Evolutionary conservation across 1,140 invertebrate genomes (phyloP), one percentile per base, ranked within the genome.

Genomic region (Leguminivora glycinivorella): DNA sequence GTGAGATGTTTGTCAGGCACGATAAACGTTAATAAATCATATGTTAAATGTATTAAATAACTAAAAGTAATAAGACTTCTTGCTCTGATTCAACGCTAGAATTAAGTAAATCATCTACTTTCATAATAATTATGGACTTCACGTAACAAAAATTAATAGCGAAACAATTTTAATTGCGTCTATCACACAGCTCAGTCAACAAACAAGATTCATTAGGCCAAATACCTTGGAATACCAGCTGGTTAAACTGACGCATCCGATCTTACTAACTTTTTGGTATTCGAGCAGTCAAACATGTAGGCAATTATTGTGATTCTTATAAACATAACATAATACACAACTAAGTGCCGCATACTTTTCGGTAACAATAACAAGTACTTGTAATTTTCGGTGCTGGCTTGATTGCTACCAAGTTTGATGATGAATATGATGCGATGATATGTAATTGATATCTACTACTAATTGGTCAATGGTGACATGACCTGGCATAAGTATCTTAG

Each of bases 221-320:
- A 43, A 43, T 67, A 43, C 29, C 66, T 67, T 43, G 31, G 19
- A 22, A 52, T 52, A n/a, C 47, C 47, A 52, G 47, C 47, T 52
- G 47, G 6, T 22, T 22, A 52, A 52, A 22, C 9, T 52, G 47
- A 52, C 17, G 17, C 47, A 52, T 52, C 47, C 47, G 47, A 22
- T 19, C 47, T 52, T 52, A 52, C 47, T 52, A 52, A 52, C 19
- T 52, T 22, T 52, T 52, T 10, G 47, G 17, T 22, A 52, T 52
- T 19, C 47, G 2, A 52, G 43, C n/a, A n/a, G 7, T 9, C 19
- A 52, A 52, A 52, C 19, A 22, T 9, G 47, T 52, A 52, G 19
- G 7, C 10, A 22, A 22, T 9, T n/a, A 52, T 2, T 52, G 5
- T 12, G 14, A n/a, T 43, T 6, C 2, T 43, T 43, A n/a, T n/a